phyloP scores from a whole-genome alignment of 1,140 invertebrate genomes.

The Frieseomelitta varia region DNA sequence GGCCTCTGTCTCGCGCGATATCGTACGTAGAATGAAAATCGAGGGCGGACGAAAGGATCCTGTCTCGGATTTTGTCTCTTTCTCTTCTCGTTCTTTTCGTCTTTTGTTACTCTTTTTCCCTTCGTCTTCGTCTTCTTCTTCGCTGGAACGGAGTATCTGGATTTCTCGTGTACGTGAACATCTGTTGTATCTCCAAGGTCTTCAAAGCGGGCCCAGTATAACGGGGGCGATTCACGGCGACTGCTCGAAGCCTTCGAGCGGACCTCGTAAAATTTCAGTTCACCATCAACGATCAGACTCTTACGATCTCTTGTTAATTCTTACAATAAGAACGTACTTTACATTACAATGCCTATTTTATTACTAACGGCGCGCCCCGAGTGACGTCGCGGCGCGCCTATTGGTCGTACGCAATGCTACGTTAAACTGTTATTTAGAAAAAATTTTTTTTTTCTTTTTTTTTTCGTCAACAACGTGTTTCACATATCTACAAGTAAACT shows the following conservation, averaged over 20 bases:
- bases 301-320: slow-evolving; percentile 68
- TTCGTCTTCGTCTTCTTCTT: neutral
- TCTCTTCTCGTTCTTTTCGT: neutral
- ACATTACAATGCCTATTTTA: slow-evolving; percentile 76
- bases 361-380: slow-evolving; percentile 74
- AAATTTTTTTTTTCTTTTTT: slow-evolving; percentile 67
- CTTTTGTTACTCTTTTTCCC: neutral
- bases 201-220: neutral
- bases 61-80: neutral
- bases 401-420: slow-evolving; percentile 81
- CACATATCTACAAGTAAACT: slow-evolving; percentile 77
- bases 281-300: slow-evolving; percentile 66
- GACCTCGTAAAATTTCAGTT: slow-evolving; percentile 52
- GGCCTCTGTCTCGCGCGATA: slow-evolving; percentile 6
- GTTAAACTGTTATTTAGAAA: slow-evolving; percentile 79
- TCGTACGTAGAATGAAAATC: neutral
- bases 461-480: slow-evolving; percentile 76
- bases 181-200: neutral
- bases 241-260: slow-evolving; percentile 56
- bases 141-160: neutral
- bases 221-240: slow-evolving; percentile 4
- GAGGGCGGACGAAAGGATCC: slow-evolving; percentile 13
- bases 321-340: slow-evolving; percentile 75
- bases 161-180: neutral
- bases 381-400: slow-evolving; percentile 67